Evolutionary conservation across 1,140 invertebrate species (phyloP).

Genomic region (Drosophila baimaii): DNA sequence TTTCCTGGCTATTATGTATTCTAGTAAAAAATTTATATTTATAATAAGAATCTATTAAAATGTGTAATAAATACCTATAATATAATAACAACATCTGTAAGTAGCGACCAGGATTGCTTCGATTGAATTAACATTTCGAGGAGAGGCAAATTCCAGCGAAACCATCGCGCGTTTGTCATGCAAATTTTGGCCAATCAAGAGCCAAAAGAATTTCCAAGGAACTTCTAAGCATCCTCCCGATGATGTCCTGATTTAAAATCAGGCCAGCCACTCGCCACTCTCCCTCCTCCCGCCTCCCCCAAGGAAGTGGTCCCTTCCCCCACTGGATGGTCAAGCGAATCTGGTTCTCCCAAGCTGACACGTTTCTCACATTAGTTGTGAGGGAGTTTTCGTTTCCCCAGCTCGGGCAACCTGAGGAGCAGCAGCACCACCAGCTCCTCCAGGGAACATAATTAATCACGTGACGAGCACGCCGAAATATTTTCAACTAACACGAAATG

Average conservation of each 20-base stretch:
- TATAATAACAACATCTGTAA: too few relatives aligned
- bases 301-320: slow-evolving; percentile 8
- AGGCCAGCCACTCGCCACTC: slow-evolving; percentile 5
- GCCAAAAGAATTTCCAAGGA: slow-evolving; percentile 8
- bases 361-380: slow-evolving; percentile 57
- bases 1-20: background rate
- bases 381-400: background rate
- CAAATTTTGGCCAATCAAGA: slow-evolving; percentile 22
- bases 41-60: background rate
- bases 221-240: slow-evolving; percentile 10
- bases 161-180: slow-evolving; percentile 24
- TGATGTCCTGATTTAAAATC: slow-evolving; percentile 30
- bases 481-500: slow-evolving; percentile 53
- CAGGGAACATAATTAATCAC: slow-evolving; percentile 57
- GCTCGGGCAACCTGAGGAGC: background rate
- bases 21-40: too few relatives aligned
- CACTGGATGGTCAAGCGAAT: slow-evolving; percentile 36
- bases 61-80: background rate
- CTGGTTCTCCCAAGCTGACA: slow-evolving; percentile 26
- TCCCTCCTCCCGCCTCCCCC: background rate
- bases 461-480: slow-evolving; percentile 52
- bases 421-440: slow-evolving; percentile 4
- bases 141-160: background rate
- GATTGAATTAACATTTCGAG: background rate
- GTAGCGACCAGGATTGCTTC: too few relatives aligned